Percentiles rank a stretch among this genome's conserved stretches.
These are phyloP conservation scores for Rissa tridactyla DNA, from an alignment of 2,113 vertebrate species.

Conservation along the genomic window DNA sequence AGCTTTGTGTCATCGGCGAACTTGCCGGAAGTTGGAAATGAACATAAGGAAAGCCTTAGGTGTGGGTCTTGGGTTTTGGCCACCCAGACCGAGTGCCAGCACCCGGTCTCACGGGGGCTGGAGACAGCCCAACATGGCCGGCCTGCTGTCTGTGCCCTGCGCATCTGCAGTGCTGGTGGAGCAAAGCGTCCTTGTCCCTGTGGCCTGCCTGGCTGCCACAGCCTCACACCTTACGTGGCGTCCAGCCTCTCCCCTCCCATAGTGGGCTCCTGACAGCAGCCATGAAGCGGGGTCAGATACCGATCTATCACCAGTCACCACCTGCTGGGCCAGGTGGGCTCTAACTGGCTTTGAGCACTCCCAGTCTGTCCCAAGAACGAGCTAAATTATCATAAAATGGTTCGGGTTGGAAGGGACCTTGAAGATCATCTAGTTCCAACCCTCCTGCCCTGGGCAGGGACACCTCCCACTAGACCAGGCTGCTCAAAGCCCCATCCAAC, in stretches of 20 bases:
- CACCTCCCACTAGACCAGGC: too few species aligned
- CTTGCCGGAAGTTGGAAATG: background rate
- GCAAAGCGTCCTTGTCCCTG: rapidly evolving
- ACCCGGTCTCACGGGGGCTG: rapidly evolving
- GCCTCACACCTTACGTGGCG: rapidly evolving
- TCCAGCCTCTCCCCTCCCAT: rapidly evolving
- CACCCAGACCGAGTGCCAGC: rapidly evolving
- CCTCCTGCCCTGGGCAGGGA: too few species aligned
- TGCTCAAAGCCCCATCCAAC: background rate
- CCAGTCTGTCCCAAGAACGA: background rate
- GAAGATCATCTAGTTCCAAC: too few species aligned
- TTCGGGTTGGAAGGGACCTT: too few species aligned
- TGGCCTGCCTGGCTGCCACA: rapidly evolving
- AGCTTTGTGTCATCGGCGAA: too few species aligned
- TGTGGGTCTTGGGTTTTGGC: background rate
- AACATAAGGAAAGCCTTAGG: rapidly evolving
- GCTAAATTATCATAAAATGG: background rate
- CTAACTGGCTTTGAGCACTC: too few species aligned
- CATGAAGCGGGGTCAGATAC: too few species aligned
- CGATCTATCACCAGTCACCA: too few species aligned
- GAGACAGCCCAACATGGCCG: rapidly evolving
- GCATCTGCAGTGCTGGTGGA: rapidly evolving
- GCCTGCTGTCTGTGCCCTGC: background rate
- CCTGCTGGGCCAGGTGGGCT: background rate
- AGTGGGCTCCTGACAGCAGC: rapidly evolving